Evolutionary conservation across 1,140 invertebrate genomes (phyloP).

Genomic region (Lordiphosa stackelbergi): DNA sequence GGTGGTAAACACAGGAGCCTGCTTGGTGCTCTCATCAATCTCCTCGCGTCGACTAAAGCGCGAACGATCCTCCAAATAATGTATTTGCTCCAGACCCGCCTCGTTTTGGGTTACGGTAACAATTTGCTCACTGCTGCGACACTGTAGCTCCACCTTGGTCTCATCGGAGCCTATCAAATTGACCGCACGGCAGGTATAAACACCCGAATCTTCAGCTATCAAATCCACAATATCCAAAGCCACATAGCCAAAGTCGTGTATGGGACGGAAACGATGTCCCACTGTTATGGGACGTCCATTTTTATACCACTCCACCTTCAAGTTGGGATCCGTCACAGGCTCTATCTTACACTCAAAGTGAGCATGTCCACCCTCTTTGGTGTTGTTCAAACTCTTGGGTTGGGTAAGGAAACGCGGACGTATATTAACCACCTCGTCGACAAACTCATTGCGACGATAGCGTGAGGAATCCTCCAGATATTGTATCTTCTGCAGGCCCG

Average conservation of each 20-base stretch:
- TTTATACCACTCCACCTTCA: slow-evolving; percentile 96
- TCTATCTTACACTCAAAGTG: slow-evolving; percentile 99
- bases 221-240: slow-evolving; percentile 93
- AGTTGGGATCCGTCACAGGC: slow-evolving; percentile 95
- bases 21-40: slow-evolving; percentile 89
- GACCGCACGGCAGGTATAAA: slow-evolving; percentile 93
- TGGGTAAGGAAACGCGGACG: slow-evolving; percentile 90
- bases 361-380: slow-evolving; percentile 93
- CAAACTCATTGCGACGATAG: slow-evolving; percentile 88
- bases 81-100: slow-evolving; percentile 89
- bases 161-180: slow-evolving; percentile 93
- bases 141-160: slow-evolving; percentile 85
- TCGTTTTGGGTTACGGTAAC: slow-evolving; percentile 91
- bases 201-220: slow-evolving; percentile 94
- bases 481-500: slow-evolving; percentile 92
- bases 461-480: slow-evolving; percentile 92
- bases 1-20: slow-evolving; percentile 93
- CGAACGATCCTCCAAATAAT: slow-evolving; percentile 89
- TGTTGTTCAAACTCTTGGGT: slow-evolving; percentile 89
- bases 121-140: slow-evolving; percentile 86
- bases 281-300: slow-evolving; percentile 92
- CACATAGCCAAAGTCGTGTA: slow-evolving; percentile 97
- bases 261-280: slow-evolving; percentile 93
- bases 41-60: slow-evolving; percentile 85
- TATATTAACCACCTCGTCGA: slow-evolving; percentile 90